Conservation (phyloP, 2,113 vertebrate species). For the Chaetodon trifascialis region DNA sequence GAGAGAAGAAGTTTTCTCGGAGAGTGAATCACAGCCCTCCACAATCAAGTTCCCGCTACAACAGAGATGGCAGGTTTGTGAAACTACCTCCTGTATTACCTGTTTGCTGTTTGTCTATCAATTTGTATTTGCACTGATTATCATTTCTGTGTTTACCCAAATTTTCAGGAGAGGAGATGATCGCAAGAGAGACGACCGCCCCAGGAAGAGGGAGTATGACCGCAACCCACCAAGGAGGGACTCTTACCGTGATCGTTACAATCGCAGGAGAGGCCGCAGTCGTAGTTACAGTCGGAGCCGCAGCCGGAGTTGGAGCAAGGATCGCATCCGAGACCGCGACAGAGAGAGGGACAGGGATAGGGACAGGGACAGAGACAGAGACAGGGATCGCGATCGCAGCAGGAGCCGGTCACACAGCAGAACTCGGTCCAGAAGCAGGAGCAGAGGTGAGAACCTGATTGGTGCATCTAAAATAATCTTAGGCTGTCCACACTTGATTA, state of each 20-base stretch:
- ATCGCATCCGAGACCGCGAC: constrained; percentile 90
- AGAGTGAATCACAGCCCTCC: constrained; percentile 95
- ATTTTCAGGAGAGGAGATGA: constrained; percentile 92
- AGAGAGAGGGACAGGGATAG: constrained; percentile 87
- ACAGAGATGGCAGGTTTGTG: constrained; percentile 92
- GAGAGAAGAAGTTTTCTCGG: constrained; percentile 96
- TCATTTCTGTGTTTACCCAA: neutral
- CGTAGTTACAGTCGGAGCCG: constrained; percentile 95
- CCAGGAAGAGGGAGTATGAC: constrained; percentile 96
- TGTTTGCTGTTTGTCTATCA: neutral
- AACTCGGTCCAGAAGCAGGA: constrained; percentile 91
- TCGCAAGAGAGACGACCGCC: constrained; percentile 94
- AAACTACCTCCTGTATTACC: no score
- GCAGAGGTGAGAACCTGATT: constrained; percentile 76
- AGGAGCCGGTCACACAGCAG: constrained; percentile 78
- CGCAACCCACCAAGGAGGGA: constrained; percentile 92
- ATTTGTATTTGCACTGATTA: neutral
- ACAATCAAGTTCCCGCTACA: constrained; percentile 92
- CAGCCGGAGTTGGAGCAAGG: constrained; percentile 96
- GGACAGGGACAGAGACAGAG: constrained; percentile 83
- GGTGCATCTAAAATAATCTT: neutral
- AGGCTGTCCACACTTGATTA: neutral
- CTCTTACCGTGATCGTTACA: constrained; percentile 95
- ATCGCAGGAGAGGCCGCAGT: constrained; percentile 93
- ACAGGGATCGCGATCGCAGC: constrained; percentile 81